Evolutionary conservation across 2,113 vertebrate species (phyloP).

Genomic region (Lates calcarifer): DNA sequence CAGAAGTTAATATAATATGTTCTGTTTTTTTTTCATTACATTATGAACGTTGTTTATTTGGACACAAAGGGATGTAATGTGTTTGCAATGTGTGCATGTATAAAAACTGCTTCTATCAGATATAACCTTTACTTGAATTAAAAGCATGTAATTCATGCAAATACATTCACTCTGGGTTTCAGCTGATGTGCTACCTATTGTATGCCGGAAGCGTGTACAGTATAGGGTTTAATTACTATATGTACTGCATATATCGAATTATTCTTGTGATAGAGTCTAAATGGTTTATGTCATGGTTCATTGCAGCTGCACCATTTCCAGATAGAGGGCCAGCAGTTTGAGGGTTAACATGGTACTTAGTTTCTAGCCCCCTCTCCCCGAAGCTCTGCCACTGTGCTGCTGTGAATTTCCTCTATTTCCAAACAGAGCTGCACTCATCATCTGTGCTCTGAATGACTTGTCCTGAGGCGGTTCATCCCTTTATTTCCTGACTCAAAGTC

Average conservation of each 20-base stretch:
- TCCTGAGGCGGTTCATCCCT: constrained; percentile 66
- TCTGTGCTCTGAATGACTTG: constrained; percentile 67
- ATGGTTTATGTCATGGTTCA: constrained; percentile 25
- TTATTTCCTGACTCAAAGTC: constrained; percentile 74
- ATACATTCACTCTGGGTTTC: constrained; percentile 32
- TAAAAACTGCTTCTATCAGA: neutral
- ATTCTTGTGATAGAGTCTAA: constrained; percentile 15
- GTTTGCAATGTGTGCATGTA: neutral
- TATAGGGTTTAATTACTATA: constrained; percentile 26
- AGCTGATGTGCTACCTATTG: constrained; percentile 24
- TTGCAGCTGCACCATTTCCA: neutral
- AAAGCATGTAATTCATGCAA: constrained; percentile 52
- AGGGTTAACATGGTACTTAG: constrained; percentile 41
- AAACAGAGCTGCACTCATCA: constrained; percentile 65
- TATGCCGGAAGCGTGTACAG: neutral
- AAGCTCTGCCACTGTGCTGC: constrained; percentile 20
- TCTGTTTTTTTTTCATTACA: neutral
- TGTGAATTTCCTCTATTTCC: constrained; percentile 55
- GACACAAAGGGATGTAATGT: neutral
- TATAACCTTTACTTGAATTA: constrained; percentile 14
- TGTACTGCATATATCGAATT: constrained; percentile 23
- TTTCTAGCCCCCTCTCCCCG: neutral
- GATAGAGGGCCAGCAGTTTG: neutral
- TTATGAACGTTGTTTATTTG: constrained; percentile 4
- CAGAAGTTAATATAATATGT: neutral